phyloP scores from a whole-genome alignment of 1,140 invertebrate genomes.

The Procambarus virginalis region DNA sequence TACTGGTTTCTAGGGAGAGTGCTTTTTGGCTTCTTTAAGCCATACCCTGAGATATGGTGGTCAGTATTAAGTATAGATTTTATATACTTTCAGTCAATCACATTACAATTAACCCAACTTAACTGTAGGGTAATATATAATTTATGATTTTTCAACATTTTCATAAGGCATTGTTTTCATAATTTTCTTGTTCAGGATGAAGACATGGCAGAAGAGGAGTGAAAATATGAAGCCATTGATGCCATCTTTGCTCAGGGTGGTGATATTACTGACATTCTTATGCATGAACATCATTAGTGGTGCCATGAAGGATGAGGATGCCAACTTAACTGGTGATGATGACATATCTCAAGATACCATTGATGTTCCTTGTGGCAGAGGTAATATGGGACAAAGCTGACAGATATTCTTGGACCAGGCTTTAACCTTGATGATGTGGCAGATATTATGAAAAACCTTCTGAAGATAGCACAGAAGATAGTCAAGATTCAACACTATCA shows the following conservation, averaged over 20 bases:
- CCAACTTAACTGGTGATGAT: constrained; percentile 60
- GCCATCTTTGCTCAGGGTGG: constrained; percentile 79
- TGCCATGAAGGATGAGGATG: constrained; percentile 75
- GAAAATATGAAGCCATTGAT: constrained; percentile 78
- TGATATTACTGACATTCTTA: constrained; percentile 82
- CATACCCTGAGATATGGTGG: too few species aligned
- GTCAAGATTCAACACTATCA: constrained; percentile 54
- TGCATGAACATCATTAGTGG: constrained; percentile 87
- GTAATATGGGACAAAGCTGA: constrained; percentile 70
- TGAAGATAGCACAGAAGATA: constrained; percentile 68
- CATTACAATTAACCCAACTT: too few species aligned
- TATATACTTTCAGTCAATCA: too few species aligned
- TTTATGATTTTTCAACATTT: too few species aligned
- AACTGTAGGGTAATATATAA: too few species aligned
- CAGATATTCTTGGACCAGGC: constrained; percentile 71
- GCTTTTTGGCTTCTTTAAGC: too few species aligned
- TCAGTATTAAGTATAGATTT: too few species aligned
- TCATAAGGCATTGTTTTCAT: not conserved
- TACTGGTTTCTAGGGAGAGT: too few species aligned
- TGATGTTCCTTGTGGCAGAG: constrained; percentile 50
- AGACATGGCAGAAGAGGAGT: constrained; percentile 80
- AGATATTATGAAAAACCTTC: constrained; percentile 69
- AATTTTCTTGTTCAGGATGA: constrained; percentile 76
- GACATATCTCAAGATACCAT: constrained; percentile 65
- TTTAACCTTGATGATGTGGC: constrained; percentile 72